Percentiles rank a stretch among this genome's conserved stretches.
These are phyloP conservation scores for Schizaphis graminum DNA, from an alignment of 2,888 invertebrate species.

Conservation along the genomic window DNA sequence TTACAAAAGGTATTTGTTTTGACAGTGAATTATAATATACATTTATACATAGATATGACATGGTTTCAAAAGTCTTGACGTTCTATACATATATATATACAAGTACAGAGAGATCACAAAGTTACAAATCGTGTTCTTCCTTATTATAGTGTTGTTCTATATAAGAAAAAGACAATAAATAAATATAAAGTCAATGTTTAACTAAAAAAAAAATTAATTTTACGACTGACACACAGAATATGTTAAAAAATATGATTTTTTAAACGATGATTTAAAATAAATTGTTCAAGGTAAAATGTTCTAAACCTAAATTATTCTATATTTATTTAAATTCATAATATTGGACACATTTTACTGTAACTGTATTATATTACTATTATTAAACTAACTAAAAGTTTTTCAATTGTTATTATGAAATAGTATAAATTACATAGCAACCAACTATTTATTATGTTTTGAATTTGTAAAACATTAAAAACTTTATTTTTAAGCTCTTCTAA, in stretches of 20 bases:
- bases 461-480: neutral
- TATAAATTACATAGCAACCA: neutral
- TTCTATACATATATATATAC: neutral
- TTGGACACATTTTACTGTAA: neutral
- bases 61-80: neutral
- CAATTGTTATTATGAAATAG: neutral
- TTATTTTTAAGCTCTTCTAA: neutral
- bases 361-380: neutral
- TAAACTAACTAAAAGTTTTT: neutral
- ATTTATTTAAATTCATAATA: neutral
- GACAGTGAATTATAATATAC: neutral
- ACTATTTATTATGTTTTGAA: neutral
- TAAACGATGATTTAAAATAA: neutral
- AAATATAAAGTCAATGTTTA: neutral
- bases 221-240: neutral
- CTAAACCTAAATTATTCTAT: neutral
- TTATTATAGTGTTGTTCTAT: neutral
- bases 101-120: neutral
- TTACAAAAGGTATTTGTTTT: slow-evolving; percentile 29
- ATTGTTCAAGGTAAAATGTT: neutral
- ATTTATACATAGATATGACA: neutral
- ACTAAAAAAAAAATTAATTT: neutral
- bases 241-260: neutral
- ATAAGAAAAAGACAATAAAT: neutral
- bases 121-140: neutral